A percentile compares a stretch with the other conserved stretches of the same genome.
phyloP scores from a whole-genome alignment of 2,797 vertebrate genomes.

The Chloroceryle amazona region DNA sequence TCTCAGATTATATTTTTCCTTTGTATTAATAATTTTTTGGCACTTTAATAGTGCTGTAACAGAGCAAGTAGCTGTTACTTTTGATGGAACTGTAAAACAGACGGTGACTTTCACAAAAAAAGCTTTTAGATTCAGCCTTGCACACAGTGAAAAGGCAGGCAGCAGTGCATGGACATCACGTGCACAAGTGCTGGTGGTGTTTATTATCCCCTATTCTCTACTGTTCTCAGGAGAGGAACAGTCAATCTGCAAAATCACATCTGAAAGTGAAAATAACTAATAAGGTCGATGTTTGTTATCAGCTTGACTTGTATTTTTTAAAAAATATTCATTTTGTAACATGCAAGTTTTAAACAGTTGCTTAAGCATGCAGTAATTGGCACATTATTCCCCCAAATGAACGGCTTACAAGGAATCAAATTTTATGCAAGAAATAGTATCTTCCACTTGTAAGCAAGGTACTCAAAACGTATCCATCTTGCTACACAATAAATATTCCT shows the following conservation, averaged over 20 bases:
- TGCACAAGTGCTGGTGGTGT: not conserved
- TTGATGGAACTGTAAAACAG: not conserved
- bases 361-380: not conserved
- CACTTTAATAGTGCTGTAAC: not conserved
- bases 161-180: not conserved
- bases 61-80: not conserved
- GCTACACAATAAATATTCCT: not conserved
- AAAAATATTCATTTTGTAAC: not conserved
- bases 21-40: not conserved
- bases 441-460: not conserved
- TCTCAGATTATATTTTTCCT: not conserved
- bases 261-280: not conserved
- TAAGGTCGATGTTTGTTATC: not conserved
- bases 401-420: slow-evolving; percentile 21
- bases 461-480: slow-evolving; percentile 19
- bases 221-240: not conserved
- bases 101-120: not conserved
- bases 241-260: not conserved
- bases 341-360: slow-evolving; percentile 15
- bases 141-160: not conserved
- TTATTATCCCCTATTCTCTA: not conserved
- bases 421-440: slow-evolving; percentile 20
- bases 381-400: not conserved
- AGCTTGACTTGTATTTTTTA: not conserved
- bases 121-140: not conserved